Base-by-base conservation (phyloP, 2,113 vertebrate species). In the Rhinogobius similis region DNA sequence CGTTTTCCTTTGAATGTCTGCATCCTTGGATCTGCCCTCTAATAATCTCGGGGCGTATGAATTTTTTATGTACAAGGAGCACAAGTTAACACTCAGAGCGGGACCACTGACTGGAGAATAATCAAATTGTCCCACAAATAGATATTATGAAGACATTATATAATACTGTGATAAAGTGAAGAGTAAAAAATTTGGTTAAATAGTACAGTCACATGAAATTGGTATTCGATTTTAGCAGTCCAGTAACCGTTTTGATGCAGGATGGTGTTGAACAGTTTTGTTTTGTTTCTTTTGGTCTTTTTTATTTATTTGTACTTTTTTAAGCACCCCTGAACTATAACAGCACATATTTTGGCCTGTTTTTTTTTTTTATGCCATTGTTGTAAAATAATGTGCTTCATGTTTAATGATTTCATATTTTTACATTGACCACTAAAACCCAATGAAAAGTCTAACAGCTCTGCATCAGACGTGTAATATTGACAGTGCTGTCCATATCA, bases 41-140 rank as follows among this genome's bases (percentile, higher is more conserved):
- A 27, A 59, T 58, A 58, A 67, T 67, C 64, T 63, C 46, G 52
- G 58, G 52, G 13, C 67, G 71, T 59, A 71, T 76, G 16, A 70
- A 64, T 38, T 77, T 48, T 78, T 76, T 75, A 58, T 72, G 50
- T 79, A 73, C 53, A 76, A 76, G 71, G 79, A 88, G 87, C 87
- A 87, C 87, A 87, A 89, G 27, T 81, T 53, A 70, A 73, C 59
- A 75, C 75, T 84, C 83, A 83, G 78, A 55, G 62, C 80, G 70
- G 70, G 77, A 74, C 50, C 68, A 73, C 41, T 63, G 29, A 73
- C 46, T 63, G 26, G 23, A n/a, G 55, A 76, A 67, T 61, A 55
- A 72, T 56, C 24, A 46, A 56, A 58, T 46, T 68, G 62, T 73
- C 58, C 61, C 14, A 0, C 43, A 70, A 3, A 61, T 61, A n/a